Conservation (phyloP, 2,888 invertebrate genomes). For the Diachrysia chrysitis region DNA sequence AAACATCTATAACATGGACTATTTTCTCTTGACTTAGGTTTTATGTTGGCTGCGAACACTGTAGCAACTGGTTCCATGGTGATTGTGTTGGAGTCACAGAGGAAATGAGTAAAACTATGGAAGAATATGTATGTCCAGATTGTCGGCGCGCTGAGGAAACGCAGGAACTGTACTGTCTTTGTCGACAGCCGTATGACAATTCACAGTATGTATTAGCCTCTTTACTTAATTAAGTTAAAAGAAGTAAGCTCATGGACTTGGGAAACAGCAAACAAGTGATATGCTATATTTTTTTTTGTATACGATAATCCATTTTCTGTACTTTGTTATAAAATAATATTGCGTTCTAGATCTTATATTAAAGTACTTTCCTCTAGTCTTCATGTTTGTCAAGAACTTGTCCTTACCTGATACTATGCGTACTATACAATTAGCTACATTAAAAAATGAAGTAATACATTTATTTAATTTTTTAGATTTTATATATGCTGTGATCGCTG, state of each 20-base stretch:
- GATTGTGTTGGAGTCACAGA: slow-evolving; percentile 98
- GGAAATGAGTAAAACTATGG: slow-evolving; percentile 96
- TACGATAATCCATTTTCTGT: no score
- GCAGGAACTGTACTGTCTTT: slow-evolving; percentile 98
- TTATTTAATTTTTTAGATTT: slow-evolving; percentile 91
- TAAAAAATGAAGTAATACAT: no score
- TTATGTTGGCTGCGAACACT: slow-evolving; percentile 99
- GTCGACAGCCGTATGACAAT: slow-evolving; percentile 98
- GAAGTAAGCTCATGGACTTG: no score
- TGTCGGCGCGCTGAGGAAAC: slow-evolving; percentile 96
- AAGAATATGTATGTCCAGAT: slow-evolving; percentile 96
- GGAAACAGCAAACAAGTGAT: no score
- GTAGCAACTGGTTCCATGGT: slow-evolving; percentile 99
- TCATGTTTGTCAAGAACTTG: no score
- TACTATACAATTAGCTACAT: no score
- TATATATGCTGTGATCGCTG: slow-evolving; percentile 99
- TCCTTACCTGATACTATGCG: no score
- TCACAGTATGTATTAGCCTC: slow-evolving; percentile 93
- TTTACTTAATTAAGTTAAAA: not conserved
- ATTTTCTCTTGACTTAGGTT: slow-evolving; percentile 89
- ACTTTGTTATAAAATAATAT: not conserved
- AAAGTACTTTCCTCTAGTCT: not conserved
- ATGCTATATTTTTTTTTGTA: not conserved
- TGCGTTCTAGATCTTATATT: not conserved
- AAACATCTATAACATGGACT: not conserved